phyloP scores from a whole-genome alignment of 2,113 vertebrate species.

The Strix aluco region DNA sequence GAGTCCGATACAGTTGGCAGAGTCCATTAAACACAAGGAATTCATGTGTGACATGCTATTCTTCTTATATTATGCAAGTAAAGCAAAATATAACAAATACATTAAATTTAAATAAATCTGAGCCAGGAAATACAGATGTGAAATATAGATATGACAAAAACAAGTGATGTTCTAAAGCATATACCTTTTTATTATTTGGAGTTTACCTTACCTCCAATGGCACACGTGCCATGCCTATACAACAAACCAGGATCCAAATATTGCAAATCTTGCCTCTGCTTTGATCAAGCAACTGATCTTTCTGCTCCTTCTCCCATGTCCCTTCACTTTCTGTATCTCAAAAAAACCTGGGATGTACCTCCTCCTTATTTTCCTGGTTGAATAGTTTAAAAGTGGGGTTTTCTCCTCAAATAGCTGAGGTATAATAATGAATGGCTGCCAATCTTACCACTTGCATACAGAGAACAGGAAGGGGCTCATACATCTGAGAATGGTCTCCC shows the following conservation, averaged over 20 bases:
- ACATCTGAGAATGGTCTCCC: not conserved
- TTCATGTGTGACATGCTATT: not conserved
- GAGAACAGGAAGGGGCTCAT: not conserved
- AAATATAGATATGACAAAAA: not conserved
- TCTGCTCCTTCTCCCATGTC: not conserved
- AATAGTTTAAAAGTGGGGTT: not conserved
- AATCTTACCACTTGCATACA: too few relatives aligned
- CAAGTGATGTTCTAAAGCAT: not conserved
- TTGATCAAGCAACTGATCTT: not conserved
- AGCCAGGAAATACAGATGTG: not conserved
- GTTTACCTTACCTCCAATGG: not conserved
- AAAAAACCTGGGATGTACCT: not conserved
- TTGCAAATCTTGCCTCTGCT: not conserved
- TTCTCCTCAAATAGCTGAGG: not conserved
- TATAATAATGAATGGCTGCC: accelerated
- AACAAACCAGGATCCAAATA: not conserved
- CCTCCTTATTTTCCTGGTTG: not conserved
- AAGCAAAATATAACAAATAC: not conserved
- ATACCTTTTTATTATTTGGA: not conserved
- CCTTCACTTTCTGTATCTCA: not conserved
- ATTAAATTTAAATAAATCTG: not conserved
- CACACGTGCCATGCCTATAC: not conserved
- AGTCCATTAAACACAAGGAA: not conserved
- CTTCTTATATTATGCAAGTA: not conserved
- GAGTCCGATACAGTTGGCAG: not conserved